These are phyloP conservation scores for Terebella lapidaria DNA, from an alignment of 2,888 invertebrate species.

Conservation along the genomic window DNA sequence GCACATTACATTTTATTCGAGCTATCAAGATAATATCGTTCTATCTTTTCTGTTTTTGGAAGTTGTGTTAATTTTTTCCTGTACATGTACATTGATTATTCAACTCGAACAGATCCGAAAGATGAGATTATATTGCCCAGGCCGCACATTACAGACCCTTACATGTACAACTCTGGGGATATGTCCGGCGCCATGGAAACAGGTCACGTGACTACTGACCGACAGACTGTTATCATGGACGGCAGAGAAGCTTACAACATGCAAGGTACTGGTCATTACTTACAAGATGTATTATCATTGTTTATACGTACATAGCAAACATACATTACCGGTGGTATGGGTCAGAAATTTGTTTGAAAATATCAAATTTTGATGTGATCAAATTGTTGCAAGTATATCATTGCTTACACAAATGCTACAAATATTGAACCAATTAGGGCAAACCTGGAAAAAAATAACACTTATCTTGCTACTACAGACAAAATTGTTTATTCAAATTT, in stretches of 20 bases:
- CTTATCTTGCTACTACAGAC: not conserved
- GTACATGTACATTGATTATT: too few relatives aligned
- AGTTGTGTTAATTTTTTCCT: too few relatives aligned
- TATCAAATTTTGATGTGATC: too few relatives aligned
- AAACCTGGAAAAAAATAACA: not conserved
- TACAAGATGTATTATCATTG: too few relatives aligned
- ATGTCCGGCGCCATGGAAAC: not conserved
- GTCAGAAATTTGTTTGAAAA: too few relatives aligned
- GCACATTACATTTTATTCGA: too few relatives aligned
- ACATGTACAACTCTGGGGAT: not conserved
- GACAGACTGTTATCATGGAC: constrained; percentile 26
- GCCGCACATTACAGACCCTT: constrained; percentile 4
- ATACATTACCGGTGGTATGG: too few relatives aligned
- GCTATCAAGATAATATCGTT: too few relatives aligned
- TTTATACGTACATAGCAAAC: too few relatives aligned
- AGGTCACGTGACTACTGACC: constrained; percentile 8
- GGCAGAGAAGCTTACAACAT: constrained; percentile 18
- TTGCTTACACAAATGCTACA: not conserved
- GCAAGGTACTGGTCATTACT: not conserved
- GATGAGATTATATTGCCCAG: constrained; percentile 20
- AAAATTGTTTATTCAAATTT: not conserved
- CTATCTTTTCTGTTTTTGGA: too few relatives aligned
- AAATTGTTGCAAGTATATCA: too few relatives aligned
- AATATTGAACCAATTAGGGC: not conserved
- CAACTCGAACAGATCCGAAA: too few relatives aligned